Evolutionary conservation across 2,888 invertebrate genomes (phyloP).

Genomic region (Ennomos fuscantarius): DNA sequence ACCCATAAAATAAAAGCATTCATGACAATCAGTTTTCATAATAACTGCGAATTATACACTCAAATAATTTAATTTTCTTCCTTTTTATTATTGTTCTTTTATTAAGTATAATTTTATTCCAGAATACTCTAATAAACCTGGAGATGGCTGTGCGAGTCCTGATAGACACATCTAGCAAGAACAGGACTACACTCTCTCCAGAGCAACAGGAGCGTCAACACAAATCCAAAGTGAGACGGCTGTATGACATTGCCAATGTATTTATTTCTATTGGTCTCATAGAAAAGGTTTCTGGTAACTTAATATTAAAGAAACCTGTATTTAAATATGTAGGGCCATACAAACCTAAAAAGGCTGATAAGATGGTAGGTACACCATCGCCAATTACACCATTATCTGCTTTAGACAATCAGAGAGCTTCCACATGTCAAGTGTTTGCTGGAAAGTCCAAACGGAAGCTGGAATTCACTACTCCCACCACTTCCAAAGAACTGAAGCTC

Average conservation of each 20-base stretch:
- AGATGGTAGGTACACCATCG: slow-evolving; percentile 61
- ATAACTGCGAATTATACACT: not conserved
- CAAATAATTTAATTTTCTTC: too few species aligned
- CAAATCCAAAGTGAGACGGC: slow-evolving; percentile 89
- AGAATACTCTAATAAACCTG: slow-evolving; percentile 87
- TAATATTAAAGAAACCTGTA: slow-evolving; percentile 87
- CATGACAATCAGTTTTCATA: not conserved
- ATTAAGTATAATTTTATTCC: slow-evolving; percentile 42
- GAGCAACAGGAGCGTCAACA: slow-evolving; percentile 82
- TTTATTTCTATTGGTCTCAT: slow-evolving; percentile 90
- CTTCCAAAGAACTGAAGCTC: slow-evolving; percentile 65
- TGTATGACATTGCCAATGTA: slow-evolving; percentile 92
- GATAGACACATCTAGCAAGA: slow-evolving; percentile 79
- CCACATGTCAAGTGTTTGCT: slow-evolving; percentile 65
- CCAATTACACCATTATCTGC: slow-evolving; percentile 71
- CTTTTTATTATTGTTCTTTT: too few species aligned
- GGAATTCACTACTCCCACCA: slow-evolving; percentile 73
- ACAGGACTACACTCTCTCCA: slow-evolving; percentile 79
- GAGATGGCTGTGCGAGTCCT: slow-evolving; percentile 88
- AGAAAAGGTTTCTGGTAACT: slow-evolving; percentile 87
- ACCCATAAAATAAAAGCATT: not conserved
- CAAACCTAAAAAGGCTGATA: slow-evolving; percentile 68
- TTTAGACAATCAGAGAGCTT: slow-evolving; percentile 57
- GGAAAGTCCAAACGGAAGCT: slow-evolving; percentile 78
- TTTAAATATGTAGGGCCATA: slow-evolving; percentile 87